Evolutionary conservation across 23 tunicate species (phyloP), one percentile per base, ranked within the genome.

Genomic region (Phallusia fumigata): DNA sequence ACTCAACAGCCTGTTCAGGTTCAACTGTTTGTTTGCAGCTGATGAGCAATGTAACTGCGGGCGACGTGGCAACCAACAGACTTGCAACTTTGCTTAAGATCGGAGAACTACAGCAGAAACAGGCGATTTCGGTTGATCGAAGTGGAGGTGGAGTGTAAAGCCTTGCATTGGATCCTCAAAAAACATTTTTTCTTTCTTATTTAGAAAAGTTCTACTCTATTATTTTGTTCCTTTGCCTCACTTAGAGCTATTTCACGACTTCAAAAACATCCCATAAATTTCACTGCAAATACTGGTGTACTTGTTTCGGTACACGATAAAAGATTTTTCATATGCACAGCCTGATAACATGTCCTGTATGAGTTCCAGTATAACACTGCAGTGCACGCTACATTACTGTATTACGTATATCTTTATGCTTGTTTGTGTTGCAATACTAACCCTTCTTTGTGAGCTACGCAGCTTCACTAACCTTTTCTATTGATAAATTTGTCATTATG

Each of bases 91-190:
- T 91, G 3, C 82, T 91, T 53, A 82, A 84, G 64, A 89, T 87
- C 28, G 96, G 96, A 10, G 96, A 91, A 64, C 79, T 77, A 19
- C 53, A 78, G 69, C 74, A 83, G 35, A 73, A 51, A 30, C 53
- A 83, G 33, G 32, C 65, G 18, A 33, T 91, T 40, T 31, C 96
- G n/a, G 96, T 91, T 0, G 82, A 83, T 31, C 73, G 96, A 64
- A 91, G 96, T 72, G 96, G 96, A 18, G 96, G 96, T 0, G 96
- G 96, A 8, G 79, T 91, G 31, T 90, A 82, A 75, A 33, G 47
- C 47, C n/a, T n/a, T 73, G 22, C 45, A n/a, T 18, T 16, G 15
- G 26, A 22, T 40, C 40, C 31, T 79, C 58, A 34, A 40, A 1
- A 31, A 32, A 81, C 40, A 10, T 28, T 28, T 75, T 31, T 75